Evolutionary conservation across 2,888 invertebrate species (phyloP), one percentile per base, ranked within the genome.

Genomic region (Dolomedes plantarius): DNA sequence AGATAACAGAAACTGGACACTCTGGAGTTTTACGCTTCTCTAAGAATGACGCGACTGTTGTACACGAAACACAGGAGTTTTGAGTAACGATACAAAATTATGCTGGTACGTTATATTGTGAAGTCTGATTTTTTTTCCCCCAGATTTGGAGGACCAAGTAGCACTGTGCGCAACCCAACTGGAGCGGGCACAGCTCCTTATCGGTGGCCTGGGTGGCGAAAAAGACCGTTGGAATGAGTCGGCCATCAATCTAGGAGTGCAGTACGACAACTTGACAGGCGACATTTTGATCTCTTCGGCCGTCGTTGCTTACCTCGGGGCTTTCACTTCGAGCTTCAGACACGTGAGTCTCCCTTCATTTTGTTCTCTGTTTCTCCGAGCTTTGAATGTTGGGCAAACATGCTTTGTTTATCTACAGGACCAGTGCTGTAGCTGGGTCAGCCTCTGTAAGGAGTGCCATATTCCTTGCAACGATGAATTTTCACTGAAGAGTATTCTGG

Each of bases 81-180:
- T n/a, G n/a, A n/a, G n/a, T n/a, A n/a, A n/a, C n/a, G n/a, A n/a
- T n/a, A n/a, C n/a, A n/a, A n/a, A n/a, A n/a, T n/a, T n/a, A n/a
- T n/a, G n/a, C n/a, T n/a, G n/a, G n/a, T n/a, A n/a, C n/a, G n/a
- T n/a, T n/a, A n/a, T n/a, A n/a, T n/a, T n/a, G n/a, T n/a, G n/a
- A n/a, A n/a, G n/a, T n/a, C n/a, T n/a, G n/a, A n/a, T n/a, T n/a
- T n/a, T n/a, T n/a, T n/a, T n/a, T n/a, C n/a, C n/a, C n/a, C 5
- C 98, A 91, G 96, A 97, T 16, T 93, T 99, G 1, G 98, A 99
- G 90, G 97, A 97, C 90, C 95, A 96, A 91, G 98, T 98, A 86
- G 96, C 95, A 9, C 93, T 96, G 65, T 98, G 98, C 90, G 95
- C 95, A 65, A 96, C 97, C 89, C 98, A 98, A 91, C 91, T 98